Percentiles rank a stretch among this genome's conserved stretches.
Evolutionary conservation across 2,888 invertebrate species (phyloP).

Genomic region (Pseudococcus jackbeardsleyi): DNA sequence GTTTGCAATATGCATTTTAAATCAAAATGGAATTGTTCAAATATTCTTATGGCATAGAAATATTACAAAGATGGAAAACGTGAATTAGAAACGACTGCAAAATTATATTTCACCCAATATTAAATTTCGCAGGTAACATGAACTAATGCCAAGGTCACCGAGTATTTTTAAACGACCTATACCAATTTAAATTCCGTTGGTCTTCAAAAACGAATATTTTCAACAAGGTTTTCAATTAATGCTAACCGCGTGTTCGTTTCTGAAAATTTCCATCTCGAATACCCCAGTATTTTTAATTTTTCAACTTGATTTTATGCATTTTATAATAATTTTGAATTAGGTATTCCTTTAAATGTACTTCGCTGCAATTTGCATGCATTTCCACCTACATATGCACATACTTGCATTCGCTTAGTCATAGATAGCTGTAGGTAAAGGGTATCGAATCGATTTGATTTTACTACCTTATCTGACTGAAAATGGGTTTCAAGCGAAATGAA

Average conservation of each 20-base stretch:
- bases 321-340: not conserved
- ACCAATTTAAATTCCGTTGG: slow-evolving; percentile 48
- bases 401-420: not conserved
- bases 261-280: not conserved
- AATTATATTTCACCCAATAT: slow-evolving; percentile 48
- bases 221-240: not conserved
- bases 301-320: not conserved
- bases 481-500: not conserved
- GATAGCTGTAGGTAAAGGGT: not conserved
- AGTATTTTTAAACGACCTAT: slow-evolving; percentile 52
- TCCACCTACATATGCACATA: not conserved
- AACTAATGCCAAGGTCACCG: slow-evolving; percentile 53
- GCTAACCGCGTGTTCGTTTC: not conserved
- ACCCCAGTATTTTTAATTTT: not conserved
- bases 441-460: not conserved
- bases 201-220: slow-evolving; percentile 42
- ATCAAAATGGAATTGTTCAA: not conserved
- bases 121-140: slow-evolving; percentile 36
- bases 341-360: not conserved
- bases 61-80: not conserved
- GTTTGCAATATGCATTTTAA: not conserved
- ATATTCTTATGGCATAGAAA: not conserved
- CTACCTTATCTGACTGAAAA: not conserved
- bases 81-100: not conserved
- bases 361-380: not conserved